Evolutionary conservation across 2,888 invertebrate genomes (phyloP).

Genomic region (Chrysolina americana): DNA sequence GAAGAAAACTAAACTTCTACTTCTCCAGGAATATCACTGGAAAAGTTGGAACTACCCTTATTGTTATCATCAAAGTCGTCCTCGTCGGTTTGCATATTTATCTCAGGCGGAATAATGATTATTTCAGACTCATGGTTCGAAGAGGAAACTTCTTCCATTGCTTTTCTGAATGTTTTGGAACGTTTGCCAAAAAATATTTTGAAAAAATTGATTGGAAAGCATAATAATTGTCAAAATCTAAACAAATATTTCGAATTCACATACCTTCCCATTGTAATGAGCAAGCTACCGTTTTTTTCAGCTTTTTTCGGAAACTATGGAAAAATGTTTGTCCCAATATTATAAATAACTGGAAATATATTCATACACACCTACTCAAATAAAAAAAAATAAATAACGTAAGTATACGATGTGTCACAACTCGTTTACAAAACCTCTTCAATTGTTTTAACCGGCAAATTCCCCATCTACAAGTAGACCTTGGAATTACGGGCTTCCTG

Average conservation of each 20-base stretch:
- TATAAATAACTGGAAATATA: conserved; percentile 8
- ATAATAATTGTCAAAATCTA: too few species aligned
- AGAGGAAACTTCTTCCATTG: too few species aligned
- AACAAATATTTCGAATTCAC: background rate
- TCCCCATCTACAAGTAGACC: background rate
- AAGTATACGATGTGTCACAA: background rate
- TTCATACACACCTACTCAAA: background rate
- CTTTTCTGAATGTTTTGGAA: too few species aligned
- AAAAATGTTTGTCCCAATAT: background rate
- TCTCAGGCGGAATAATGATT: background rate
- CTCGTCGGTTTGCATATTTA: background rate
- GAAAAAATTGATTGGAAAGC: too few species aligned
- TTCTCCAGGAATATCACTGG: conserved; percentile 19
- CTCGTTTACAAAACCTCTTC: background rate
- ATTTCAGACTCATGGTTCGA: background rate
- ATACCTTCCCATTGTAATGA: background rate
- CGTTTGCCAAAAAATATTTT: too few species aligned
- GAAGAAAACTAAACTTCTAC: background rate
- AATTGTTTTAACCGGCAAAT: background rate
- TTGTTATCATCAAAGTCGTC: background rate
- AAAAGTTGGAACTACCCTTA: background rate
- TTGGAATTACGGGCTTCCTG: background rate
- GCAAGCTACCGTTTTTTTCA: background rate
- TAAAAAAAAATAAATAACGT: background rate
- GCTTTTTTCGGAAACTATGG: background rate